These are phyloP conservation scores for Eupeodes luniger DNA, from an alignment of 2,888 invertebrate species.

Conservation along the genomic window DNA sequence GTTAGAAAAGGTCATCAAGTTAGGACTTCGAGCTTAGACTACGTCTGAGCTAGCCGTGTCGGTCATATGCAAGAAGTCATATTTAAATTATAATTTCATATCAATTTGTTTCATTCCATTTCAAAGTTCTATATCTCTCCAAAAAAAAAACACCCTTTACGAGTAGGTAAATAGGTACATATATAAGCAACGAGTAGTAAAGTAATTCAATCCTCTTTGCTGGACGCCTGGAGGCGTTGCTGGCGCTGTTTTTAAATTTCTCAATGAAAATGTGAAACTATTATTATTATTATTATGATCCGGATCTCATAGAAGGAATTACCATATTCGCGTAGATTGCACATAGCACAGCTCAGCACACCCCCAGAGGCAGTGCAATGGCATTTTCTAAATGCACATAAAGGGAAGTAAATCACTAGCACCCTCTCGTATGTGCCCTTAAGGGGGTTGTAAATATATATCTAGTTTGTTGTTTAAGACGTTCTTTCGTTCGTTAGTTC, in stretches of 20 bases:
- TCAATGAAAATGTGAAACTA: constrained; percentile 67
- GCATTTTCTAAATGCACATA: constrained; percentile 67
- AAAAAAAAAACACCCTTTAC: too few relatives aligned
- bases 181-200: neutral
- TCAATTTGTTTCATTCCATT: too few relatives aligned
- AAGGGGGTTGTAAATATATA: constrained; percentile 52
- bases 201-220: constrained; percentile 32
- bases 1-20: too few relatives aligned
- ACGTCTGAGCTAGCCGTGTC: too few relatives aligned
- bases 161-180: too few relatives aligned
- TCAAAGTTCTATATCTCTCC: too few relatives aligned
- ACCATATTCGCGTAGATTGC: constrained; percentile 56
- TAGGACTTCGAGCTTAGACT: too few relatives aligned
- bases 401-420: constrained; percentile 64
- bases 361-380: constrained; percentile 58
- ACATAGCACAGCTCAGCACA: neutral
- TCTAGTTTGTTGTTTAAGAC: constrained; percentile 33
- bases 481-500: neutral
- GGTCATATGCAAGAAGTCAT: too few relatives aligned
- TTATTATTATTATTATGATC: constrained; percentile 71
- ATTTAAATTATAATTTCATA: too few relatives aligned
- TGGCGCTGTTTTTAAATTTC: constrained; percentile 53
- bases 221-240: neutral
- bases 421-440: constrained; percentile 51
- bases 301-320: constrained; percentile 71